A percentile compares a stretch with the other conserved stretches of the same genome.
phyloP scores from a whole-genome alignment of 2,113 vertebrate genomes.

The Coptodon bakossiorum region DNA sequence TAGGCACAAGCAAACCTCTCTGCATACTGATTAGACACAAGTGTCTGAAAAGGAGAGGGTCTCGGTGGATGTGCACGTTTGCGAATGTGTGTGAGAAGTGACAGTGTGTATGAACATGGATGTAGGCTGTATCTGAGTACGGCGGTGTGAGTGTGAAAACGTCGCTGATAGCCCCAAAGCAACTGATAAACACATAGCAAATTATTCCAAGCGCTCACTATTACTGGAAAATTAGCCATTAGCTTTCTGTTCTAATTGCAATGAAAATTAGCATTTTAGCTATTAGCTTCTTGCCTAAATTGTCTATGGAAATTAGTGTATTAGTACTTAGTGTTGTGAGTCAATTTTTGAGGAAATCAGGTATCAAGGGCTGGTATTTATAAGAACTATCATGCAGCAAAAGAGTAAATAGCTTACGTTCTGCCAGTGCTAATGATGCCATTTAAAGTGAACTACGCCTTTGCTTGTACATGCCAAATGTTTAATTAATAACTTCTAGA shows the following conservation, averaged over 20 bases:
- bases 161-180: constrained; percentile 6
- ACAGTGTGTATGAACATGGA: background rate
- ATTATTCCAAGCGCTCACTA: constrained; percentile 2
- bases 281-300: constrained; percentile 30
- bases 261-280: constrained; percentile 32
- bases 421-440: background rate
- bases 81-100: background rate
- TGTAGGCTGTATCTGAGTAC: background rate
- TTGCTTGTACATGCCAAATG: background rate
- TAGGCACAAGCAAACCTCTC: background rate
- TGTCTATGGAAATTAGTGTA: constrained; percentile 22
- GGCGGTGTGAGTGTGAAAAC: background rate
- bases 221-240: constrained; percentile 38
- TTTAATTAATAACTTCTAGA: background rate
- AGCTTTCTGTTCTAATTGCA: constrained; percentile 38
- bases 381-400: background rate
- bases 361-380: background rate
- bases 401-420: background rate
- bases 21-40: constrained; percentile 52
- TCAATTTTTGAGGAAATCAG: background rate
- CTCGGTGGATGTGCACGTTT: background rate
- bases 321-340: constrained; percentile 1
- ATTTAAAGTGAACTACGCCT: background rate
- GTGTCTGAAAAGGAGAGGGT: background rate
- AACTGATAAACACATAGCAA: constrained; percentile 37